A percentile compares a stretch with the other conserved stretches of the same genome.
phyloP scores from a whole-genome alignment of 2,888 invertebrate species.

The Nemurella pictetii region DNA sequence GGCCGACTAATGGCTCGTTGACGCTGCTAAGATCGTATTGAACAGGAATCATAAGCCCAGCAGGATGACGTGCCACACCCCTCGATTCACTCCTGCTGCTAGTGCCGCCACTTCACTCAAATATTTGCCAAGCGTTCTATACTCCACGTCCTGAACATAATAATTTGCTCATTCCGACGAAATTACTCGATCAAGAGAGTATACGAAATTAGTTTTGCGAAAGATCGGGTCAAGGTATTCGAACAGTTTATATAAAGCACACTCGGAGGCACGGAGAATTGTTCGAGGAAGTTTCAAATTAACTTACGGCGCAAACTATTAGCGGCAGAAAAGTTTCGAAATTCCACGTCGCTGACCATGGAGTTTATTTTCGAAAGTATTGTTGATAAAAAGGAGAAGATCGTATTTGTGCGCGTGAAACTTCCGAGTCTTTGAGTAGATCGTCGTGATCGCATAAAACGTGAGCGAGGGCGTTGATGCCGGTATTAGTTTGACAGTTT shows the following conservation, averaged over 20 bases:
- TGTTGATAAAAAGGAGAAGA: neutral
- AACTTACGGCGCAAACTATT: neutral
- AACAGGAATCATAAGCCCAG: neutral
- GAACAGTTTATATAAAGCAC: neutral
- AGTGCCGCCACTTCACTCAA: neutral
- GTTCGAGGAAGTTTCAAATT: neutral
- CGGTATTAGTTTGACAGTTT: conserved; percentile 2
- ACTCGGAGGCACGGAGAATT: neutral
- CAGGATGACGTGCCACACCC: neutral
- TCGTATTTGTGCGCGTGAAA: neutral
- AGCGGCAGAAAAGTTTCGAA: neutral
- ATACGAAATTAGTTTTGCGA: neutral
- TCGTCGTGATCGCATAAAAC: neutral
- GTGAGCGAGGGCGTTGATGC: neutral
- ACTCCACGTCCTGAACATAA: neutral
- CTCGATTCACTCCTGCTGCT: neutral
- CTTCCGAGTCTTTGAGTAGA: neutral
- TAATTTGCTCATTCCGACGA: neutral
- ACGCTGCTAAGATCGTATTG: neutral
- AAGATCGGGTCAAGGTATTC: neutral
- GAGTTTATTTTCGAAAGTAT: neutral
- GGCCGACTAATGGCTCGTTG: neutral
- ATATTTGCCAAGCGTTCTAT: neutral
- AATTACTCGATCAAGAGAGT: neutral
- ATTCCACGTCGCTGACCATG: neutral